phyloP scores from a whole-genome alignment of 2,113 vertebrate genomes.

The Herpetotheres cachinnans region DNA sequence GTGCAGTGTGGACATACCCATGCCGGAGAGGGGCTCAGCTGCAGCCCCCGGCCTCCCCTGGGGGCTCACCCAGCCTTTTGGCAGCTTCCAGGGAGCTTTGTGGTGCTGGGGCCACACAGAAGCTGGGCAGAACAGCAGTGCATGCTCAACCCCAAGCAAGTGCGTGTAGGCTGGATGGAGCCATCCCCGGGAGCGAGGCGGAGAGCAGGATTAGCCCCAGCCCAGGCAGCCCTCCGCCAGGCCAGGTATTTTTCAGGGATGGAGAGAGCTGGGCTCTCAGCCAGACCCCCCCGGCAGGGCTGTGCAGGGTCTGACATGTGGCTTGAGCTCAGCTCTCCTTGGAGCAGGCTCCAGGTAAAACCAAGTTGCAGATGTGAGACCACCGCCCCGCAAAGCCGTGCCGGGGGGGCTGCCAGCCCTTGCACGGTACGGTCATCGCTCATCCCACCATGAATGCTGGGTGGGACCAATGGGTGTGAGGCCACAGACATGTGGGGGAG shows the following conservation, averaged over 20 bases:
- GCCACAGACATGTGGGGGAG: not conserved
- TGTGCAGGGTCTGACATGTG: accelerated
- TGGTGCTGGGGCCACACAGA: conserved; percentile 8
- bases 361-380: not conserved
- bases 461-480: not conserved
- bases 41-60: not conserved
- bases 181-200: not conserved
- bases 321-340: not conserved
- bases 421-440: not conserved
- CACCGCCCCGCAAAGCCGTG: not conserved
- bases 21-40: not conserved
- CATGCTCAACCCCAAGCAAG: conserved; percentile 36
- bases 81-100: conserved; percentile 46
- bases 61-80: not conserved
- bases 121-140: not conserved
- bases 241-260: not conserved
- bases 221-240: not conserved
- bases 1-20: not conserved
- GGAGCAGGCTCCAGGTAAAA: not conserved
- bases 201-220: not conserved
- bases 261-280: not conserved
- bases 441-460: not conserved
- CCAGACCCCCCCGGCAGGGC: not conserved
- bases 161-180: not conserved
- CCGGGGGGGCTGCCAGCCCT: not conserved